A percentile compares a stretch with the other conserved stretches of the same genome.
Evolutionary conservation across 2,113 vertebrate species (phyloP).

Genomic region (Ophthalmolycus amberensis): DNA sequence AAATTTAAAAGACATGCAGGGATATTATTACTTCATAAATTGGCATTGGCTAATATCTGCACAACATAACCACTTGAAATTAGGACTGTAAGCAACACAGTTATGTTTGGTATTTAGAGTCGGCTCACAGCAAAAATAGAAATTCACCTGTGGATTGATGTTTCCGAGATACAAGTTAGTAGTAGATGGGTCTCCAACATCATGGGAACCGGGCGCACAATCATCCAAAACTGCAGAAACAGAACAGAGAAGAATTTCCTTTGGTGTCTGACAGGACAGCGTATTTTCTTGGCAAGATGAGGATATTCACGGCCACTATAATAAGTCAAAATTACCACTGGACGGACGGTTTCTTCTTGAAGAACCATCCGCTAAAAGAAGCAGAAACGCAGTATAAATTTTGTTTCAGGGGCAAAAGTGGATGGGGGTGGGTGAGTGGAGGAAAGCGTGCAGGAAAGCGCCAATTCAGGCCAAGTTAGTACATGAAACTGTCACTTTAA

Average conservation of each 20-base stretch:
- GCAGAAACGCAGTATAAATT: conserved; percentile 83
- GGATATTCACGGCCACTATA: conserved; percentile 74
- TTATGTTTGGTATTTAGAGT: neutral
- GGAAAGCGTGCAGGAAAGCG: conserved; percentile 30
- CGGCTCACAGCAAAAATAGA: neutral
- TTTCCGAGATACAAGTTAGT: conserved; percentile 99
- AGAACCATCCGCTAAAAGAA: conserved; percentile 94
- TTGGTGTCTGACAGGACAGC: conserved; percentile 41
- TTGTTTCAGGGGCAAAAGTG: conserved; percentile 64
- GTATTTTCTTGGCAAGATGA: conserved; percentile 60
- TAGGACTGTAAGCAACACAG: neutral
- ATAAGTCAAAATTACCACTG: conserved; percentile 92
- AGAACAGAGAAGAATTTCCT: conserved; percentile 74
- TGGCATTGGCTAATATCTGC: neutral
- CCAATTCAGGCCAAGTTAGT: conserved; percentile 38
- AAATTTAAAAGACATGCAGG: neutral
- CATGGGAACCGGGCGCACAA: conserved; percentile 97
- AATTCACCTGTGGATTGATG: conserved; percentile 95
- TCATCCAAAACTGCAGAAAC: conserved; percentile 92
- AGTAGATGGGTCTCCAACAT: conserved; percentile 97
- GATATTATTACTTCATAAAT: neutral
- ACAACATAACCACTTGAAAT: neutral
- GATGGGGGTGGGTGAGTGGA: conserved; percentile 9
- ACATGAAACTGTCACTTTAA: neutral
- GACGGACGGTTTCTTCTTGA: conserved; percentile 97